Base-by-base conservation (phyloP, 2,797 vertebrate species). In the Telmatherina bonti region DNA sequence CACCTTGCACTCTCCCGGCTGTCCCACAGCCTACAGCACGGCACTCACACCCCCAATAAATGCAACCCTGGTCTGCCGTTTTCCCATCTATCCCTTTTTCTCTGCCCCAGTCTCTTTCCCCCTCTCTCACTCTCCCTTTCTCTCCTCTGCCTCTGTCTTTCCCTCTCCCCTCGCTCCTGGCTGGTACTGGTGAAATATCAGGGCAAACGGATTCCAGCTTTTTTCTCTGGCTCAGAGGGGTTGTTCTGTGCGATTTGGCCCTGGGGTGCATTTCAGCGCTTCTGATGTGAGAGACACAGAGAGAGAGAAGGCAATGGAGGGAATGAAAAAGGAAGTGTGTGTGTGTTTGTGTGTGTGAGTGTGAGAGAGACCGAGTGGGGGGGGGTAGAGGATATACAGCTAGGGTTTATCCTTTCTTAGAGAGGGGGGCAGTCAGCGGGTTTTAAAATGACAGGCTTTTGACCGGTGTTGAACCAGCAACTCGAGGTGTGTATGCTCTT, bases 221-320 rank as follows among this genome's bases (percentile, higher is more conserved):
- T 93, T 92, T 93, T 91, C 92, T 90, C 83, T 92, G 89, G 90
- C 92, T 92, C 92, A 93, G 92, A 94, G 93, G 94, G 93, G 92
- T 93, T 93, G 91, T 95, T 94, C 91, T 91, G 88, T 93, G 92
- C 93, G 92, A 94, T 95, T 94, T 94, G 94, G 94, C 93, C 94
- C 94, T 92, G 93, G 93, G 94, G 94, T 95, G 93, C 93, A 92
- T 95, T 95, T 95, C 92, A 94, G 84, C 82, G 85, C 90, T 91
- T 93, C 90, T 91, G 90, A 93, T 92, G 92, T 92, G 90, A 93
- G 91, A 89, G 81, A 79, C 73, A 76, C 53, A 68, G 58, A 82
- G 56, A 70, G 63, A 78, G 62, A 70, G 76, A 76, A 69, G 67
- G 84, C 79, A 72, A 84, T 55, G 57, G 79, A 86, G 83, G 70